Conservation (phyloP, 1,140 invertebrate genomes). For the Psix sp. region DNA sequence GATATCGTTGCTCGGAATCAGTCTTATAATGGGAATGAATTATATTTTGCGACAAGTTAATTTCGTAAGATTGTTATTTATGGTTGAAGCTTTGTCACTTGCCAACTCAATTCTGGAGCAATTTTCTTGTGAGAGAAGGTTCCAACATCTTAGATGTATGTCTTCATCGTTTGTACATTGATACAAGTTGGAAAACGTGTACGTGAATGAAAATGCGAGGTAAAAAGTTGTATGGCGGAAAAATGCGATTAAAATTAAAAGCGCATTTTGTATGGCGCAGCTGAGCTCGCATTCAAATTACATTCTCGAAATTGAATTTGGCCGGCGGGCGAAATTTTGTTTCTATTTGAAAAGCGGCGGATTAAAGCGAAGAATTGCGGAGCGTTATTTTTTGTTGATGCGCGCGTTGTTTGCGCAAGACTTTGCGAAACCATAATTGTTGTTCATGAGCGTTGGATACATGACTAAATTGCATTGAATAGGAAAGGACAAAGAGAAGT, state of each 20-base stretch:
- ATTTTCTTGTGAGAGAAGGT: too few species aligned
- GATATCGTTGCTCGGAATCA: too few species aligned
- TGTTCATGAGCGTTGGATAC: conserved; percentile 53
- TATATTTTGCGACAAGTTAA: too few species aligned
- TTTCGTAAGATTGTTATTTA: conserved; percentile 42
- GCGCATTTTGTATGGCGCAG: too few species aligned
- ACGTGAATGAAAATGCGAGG: too few species aligned
- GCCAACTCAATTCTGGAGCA: conserved; percentile 18
- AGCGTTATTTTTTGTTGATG: conserved; percentile 5
- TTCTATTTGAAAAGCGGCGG: conserved; percentile 33
- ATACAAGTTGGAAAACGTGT: too few species aligned
- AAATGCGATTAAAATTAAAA: too few species aligned
- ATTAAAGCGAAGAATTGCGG: conserved; percentile 41
- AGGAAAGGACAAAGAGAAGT: conserved; percentile 40
- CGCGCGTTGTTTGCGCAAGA: conserved; percentile 12
- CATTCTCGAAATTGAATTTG: conserved; percentile 36
- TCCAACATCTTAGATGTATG: too few species aligned
- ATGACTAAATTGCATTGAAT: conserved; percentile 49
- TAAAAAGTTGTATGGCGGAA: too few species aligned
- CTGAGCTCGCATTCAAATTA: conserved; percentile 19
- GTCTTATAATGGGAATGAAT: too few species aligned
- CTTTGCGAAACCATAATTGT: conserved; percentile 47
- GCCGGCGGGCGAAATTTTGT: conserved; percentile 19
- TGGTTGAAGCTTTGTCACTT: conserved; percentile 40
- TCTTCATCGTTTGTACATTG: too few species aligned